Evolutionary conservation across 2,888 invertebrate genomes (phyloP), one percentile per base, ranked within the genome.

Genomic region (Drosophila colorata): DNA sequence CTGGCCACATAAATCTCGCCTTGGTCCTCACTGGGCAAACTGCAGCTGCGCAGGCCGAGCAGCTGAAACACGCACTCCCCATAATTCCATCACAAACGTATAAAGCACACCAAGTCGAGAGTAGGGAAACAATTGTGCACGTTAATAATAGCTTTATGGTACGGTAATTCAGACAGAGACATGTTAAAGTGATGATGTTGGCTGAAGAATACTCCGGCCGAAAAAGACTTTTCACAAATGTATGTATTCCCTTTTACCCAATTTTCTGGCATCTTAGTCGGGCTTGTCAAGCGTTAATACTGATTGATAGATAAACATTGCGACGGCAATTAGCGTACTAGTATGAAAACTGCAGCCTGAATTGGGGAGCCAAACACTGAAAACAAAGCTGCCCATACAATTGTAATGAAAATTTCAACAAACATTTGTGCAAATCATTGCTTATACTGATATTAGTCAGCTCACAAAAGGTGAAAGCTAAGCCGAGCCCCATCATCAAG

Each of bases 341-440:
- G 51, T 31, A 11, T 31, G 31, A 31, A 38, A 25, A 59, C 8
- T 35, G 37, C 43, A 35, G 25, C 33, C 16, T 35, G 25, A 28
- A 23, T 28, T 53, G 20, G 40, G 31, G 33, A 13, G 59, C 4
- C 14, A n/a, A 40, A 18, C 38, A 25, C 25, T 25, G 25, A 28
- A 38, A 37, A 51, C 43, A 49, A 40, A 60, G 80, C 49, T 35
- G 16, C 52, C 47, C 38, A 58, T 67, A 88, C 75, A 72, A 74
- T 68, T 41, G 49, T 61, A 82, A 85, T 89, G 67, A 69, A 88
- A 86, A 85, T 71, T 88, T 69, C 66, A 89, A 82, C 88, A 87
- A 71, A 52, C 79, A 66, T 89, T 85, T 89, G 72, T 80, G 89
- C 88, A 88, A 85, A 88, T 89, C 84, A 59, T 68, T 61, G 78